Conservation (phyloP, 2,113 vertebrate species). For the Platysteira castanea region DNA sequence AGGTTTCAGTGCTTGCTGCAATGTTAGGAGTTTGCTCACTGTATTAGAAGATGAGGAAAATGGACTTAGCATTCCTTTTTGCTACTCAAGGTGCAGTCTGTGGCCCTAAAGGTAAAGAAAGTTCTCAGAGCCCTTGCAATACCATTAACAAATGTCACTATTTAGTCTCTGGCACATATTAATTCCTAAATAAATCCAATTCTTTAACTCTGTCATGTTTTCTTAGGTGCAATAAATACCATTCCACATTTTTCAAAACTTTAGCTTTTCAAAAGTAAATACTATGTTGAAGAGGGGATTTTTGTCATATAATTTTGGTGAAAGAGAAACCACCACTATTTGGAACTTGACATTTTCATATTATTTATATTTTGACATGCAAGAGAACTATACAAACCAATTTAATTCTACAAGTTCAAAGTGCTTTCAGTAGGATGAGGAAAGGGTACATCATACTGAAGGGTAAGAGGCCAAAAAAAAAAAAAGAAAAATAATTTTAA, state of each 20-base stretch:
- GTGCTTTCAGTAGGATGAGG: neutral
- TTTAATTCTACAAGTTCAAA: slow-evolving; percentile 37
- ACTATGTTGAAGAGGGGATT: neutral
- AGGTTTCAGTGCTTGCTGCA: neutral
- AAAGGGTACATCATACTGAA: neutral
- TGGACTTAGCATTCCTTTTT: neutral
- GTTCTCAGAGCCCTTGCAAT: neutral
- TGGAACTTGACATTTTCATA: neutral
- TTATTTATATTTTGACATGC: slow-evolving; percentile 26
- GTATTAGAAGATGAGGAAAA: neutral
- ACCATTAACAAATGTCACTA: neutral
- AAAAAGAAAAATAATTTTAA: neutral
- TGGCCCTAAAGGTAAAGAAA: neutral
- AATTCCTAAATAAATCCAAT: neutral
- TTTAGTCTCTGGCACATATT: neutral
- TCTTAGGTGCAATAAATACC: neutral
- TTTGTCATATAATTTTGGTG: neutral
- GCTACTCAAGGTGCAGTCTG: neutral
- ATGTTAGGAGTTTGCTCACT: neutral
- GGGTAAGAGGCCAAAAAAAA: slow-evolving; percentile 1
- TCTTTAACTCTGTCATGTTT: neutral
- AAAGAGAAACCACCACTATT: neutral
- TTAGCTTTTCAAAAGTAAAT: neutral
- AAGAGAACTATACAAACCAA: neutral
- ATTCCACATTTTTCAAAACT: neutral